Conservation (phyloP, 2,888 invertebrate species). For the Nymphalis c-album region DNA sequence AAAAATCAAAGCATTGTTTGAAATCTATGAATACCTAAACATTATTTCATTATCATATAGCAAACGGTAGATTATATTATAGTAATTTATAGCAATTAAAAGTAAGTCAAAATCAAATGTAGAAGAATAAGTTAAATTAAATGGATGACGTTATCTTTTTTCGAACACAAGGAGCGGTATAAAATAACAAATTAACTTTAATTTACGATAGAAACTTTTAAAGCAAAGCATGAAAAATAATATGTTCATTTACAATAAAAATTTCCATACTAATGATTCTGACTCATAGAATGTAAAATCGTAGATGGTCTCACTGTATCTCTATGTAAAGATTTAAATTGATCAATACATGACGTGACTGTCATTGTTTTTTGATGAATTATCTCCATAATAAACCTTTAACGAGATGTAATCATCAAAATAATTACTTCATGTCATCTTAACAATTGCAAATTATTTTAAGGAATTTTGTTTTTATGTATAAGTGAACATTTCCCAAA, state of each 20-base stretch:
- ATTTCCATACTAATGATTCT: conserved; percentile 55
- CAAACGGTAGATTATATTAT: neutral
- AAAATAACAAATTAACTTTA: conserved; percentile 2
- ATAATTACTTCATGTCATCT: conserved; percentile 43
- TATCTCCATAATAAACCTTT: conserved; percentile 21
- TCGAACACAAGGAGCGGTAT: neutral
- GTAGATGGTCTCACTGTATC: conserved; percentile 22
- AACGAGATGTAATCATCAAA: conserved; percentile 50
- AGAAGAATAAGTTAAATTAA: neutral
- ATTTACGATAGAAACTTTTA: conserved; percentile 13
- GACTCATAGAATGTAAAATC: conserved; percentile 30
- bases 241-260: conserved; percentile 46
- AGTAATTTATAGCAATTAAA: neutral
- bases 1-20: neutral
- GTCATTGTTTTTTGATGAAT: conserved; percentile 49
- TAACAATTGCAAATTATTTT: neutral
- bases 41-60: no score
- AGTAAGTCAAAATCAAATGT: neutral
- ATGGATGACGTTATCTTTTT: neutral
- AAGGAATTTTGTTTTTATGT: neutral
- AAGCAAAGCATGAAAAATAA: conserved; percentile 32
- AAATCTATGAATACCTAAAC: no score
- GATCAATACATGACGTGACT: conserved; percentile 54
- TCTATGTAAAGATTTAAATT: conserved; percentile 39
- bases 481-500: no score